Conservation (phyloP, 1,140 invertebrate species). For the Conus betulinus region DNA sequence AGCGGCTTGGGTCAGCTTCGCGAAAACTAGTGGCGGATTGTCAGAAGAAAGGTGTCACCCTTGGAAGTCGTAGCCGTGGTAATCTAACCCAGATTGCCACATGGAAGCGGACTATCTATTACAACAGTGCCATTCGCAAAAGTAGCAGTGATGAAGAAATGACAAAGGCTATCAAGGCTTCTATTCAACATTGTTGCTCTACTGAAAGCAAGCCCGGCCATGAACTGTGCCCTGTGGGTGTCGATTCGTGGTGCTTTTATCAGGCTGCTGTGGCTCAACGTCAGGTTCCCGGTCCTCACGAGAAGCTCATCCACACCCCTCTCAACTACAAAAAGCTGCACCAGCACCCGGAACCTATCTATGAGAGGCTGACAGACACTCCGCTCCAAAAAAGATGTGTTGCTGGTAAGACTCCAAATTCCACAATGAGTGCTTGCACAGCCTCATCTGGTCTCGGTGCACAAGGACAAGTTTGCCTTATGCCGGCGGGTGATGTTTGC, state of each 20-base stretch:
- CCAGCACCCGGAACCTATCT: neutral
- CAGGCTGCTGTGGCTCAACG: neutral
- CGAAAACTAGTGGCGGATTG: conserved; percentile 27
- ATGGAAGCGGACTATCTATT: conserved; percentile 12
- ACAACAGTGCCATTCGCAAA: conserved; percentile 12
- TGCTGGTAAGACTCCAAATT: neutral
- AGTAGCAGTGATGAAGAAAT: neutral
- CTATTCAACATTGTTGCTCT: conserved; percentile 4
- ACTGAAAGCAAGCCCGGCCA: conserved; percentile 18
- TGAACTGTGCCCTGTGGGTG: conserved; percentile 19
- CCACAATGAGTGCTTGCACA: conserved; percentile 1
- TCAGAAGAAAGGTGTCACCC: conserved; percentile 6
- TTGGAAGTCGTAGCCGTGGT: conserved; percentile 26
- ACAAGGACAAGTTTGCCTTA: neutral
- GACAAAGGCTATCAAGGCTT: conserved; percentile 25
- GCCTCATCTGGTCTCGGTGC: neutral
- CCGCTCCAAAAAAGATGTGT: neutral
- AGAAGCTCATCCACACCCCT: conserved; percentile 11
- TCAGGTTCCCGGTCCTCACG: neutral
- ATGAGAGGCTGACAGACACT: neutral
- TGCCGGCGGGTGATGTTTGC: neutral
- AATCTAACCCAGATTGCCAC: conserved; percentile 15
- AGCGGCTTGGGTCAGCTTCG: conserved; percentile 27
- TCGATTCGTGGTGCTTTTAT: conserved; percentile 30
- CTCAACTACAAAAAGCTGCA: neutral